Evolutionary conservation across 1,140 invertebrate species (phyloP).

Genomic region (Limonius californicus): DNA sequence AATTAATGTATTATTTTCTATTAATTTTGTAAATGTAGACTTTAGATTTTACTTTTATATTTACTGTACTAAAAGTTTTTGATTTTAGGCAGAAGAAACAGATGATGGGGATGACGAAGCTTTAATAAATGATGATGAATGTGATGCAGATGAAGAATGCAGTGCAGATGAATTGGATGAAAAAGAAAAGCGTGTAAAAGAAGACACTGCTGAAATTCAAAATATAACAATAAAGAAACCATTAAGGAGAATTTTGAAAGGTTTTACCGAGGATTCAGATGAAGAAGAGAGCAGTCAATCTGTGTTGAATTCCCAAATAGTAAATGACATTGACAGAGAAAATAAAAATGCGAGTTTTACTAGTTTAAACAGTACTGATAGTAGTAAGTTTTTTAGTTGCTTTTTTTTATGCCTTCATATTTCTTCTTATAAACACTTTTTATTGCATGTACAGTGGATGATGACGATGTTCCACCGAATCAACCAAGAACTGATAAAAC

Average conservation of each 20-base stretch:
- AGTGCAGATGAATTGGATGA: slow-evolving; percentile 37
- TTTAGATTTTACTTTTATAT: no score
- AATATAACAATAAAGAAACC: slow-evolving; percentile 32
- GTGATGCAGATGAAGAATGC: slow-evolving; percentile 35
- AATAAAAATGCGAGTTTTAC: no score
- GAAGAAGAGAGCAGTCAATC: slow-evolving; percentile 30
- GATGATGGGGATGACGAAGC: slow-evolving; percentile 45
- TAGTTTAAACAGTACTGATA: no score
- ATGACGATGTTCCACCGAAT: slow-evolving; percentile 36
- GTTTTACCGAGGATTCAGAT: slow-evolving; percentile 36
- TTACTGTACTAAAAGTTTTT: not conserved
- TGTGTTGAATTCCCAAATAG: not conserved
- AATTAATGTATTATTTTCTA: slow-evolving; percentile 12
- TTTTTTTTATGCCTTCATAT: no score
- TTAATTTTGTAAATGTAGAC: not conserved
- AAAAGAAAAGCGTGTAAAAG: slow-evolving; percentile 26
- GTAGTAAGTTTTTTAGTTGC: not conserved
- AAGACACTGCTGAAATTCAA: slow-evolving; percentile 28
- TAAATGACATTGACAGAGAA: not conserved
- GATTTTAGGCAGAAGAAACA: slow-evolving; percentile 34
- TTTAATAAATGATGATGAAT: slow-evolving; percentile 46
- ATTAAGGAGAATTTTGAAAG: slow-evolving; percentile 41
- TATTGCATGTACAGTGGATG: no score
- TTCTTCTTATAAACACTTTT: no score
- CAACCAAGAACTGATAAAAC: slow-evolving; percentile 29